These are phyloP conservation scores for Eretmocerus hayati DNA, from an alignment of 2,888 invertebrate genomes.

Conservation along the genomic window DNA sequence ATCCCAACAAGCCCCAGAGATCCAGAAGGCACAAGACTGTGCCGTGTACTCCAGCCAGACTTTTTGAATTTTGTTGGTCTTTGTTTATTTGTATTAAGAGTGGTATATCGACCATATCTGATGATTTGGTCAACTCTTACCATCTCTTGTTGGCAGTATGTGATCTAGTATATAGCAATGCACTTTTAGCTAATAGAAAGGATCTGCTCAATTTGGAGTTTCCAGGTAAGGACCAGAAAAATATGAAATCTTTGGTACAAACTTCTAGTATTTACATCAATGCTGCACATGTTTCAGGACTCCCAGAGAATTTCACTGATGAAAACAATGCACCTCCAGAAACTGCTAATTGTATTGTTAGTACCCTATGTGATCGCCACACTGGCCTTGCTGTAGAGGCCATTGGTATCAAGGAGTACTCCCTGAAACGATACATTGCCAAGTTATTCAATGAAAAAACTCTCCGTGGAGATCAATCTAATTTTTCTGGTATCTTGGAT, in stretches of 20 bases:
- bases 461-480: slow-evolving; percentile 65
- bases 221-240: slow-evolving; percentile 53
- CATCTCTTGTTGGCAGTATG: slow-evolving; percentile 85
- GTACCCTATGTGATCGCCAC: slow-evolving; percentile 71
- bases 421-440: slow-evolving; percentile 71
- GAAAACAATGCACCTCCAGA: slow-evolving; percentile 54
- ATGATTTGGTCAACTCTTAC: slow-evolving; percentile 91
- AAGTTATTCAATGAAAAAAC: slow-evolving; percentile 66
- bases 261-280: too few relatives aligned
- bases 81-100: slow-evolving; percentile 85
- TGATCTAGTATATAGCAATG: slow-evolving; percentile 85
- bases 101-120: slow-evolving; percentile 76
- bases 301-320: slow-evolving; percentile 64
- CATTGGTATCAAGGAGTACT: slow-evolving; percentile 82
- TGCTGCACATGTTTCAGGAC: slow-evolving; percentile 50
- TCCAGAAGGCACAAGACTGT: slow-evolving; percentile 62
- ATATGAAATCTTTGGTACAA: slow-evolving; percentile 2
- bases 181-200: slow-evolving; percentile 67
- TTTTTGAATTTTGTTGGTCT: slow-evolving; percentile 93
- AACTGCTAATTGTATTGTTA: slow-evolving; percentile 75
- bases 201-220: slow-evolving; percentile 84
- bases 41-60: slow-evolving; percentile 72
- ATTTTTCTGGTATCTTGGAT: slow-evolving; percentile 70
- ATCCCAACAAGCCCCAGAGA: slow-evolving; percentile 52
- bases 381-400: slow-evolving; percentile 83